Evolutionary conservation across 1,140 invertebrate species (phyloP), one percentile per base, ranked within the genome.

Genomic region (Homalodisca vitripennis): DNA sequence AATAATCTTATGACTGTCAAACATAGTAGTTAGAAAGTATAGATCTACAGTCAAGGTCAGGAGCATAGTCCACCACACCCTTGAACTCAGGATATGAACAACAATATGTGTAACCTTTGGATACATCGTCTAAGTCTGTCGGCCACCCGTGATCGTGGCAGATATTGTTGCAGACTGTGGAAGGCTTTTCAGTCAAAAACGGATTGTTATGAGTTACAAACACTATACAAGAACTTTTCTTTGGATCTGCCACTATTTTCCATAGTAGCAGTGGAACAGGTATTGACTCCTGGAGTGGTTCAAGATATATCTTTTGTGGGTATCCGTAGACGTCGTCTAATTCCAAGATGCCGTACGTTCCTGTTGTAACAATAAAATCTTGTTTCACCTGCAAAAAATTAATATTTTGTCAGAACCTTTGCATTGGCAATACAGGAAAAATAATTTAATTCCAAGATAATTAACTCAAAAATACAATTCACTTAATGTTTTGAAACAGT

Each of bases 171-270:
- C 31, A 66, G 14, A 66, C 31, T 26, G 20, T 20, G 1, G 34
- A 22, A 24, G 63, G 63, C 47, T 10, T 24, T 13, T 41, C 1
- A 20, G 46, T 17, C 17, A 46, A 20, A 17, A 66, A 66, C 2
- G 63, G 63, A 47, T 66, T 66, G 22, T 66, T 66, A 27, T 66
- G 41, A 22, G 47, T 34, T 10, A 66, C 1, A 31, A 66, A 66
- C 12, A 46, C 63, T 1, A 66, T 66, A 46, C 63, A 66, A 10
- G 63, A 3, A 10, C 26, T 46, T 46, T 46, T 26, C 6, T 20
- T 46, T 22, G 63, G 10, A 47, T 66, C 22, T 26, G 3, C 24
- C 13, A 66, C 6, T 27, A 66, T 27, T 47, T 66, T 66, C 63
- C 63, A 66, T 27, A 66, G 47, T 22, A 46, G 47, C 41, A 30